phyloP scores from a whole-genome alignment of 2,113 vertebrate genomes.

The Sigmodon hispidus region DNA sequence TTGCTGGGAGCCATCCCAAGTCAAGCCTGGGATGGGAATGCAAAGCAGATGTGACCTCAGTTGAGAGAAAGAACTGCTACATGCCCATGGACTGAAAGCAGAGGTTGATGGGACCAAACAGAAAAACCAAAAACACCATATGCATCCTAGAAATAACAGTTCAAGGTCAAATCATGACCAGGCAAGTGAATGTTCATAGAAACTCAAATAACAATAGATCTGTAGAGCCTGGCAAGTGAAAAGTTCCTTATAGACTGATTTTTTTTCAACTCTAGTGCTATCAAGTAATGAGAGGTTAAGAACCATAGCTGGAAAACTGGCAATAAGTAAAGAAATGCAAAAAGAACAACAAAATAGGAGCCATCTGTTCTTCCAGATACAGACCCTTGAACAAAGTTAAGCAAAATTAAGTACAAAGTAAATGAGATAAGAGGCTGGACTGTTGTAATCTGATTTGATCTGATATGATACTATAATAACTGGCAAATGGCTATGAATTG shows the following conservation, averaged over 20 bases:
- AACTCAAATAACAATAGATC: not conserved
- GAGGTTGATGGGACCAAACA: not conserved
- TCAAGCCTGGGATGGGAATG: not conserved
- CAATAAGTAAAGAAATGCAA: not conserved
- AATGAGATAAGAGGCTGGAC: too few species aligned
- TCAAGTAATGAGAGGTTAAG: not conserved
- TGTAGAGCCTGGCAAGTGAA: not conserved
- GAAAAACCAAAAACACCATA: not conserved
- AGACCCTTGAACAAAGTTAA: not conserved
- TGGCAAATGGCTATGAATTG: too few species aligned
- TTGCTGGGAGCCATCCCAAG: not conserved
- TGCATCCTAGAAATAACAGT: not conserved
- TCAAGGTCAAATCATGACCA: not conserved
- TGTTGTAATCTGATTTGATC: too few species aligned
- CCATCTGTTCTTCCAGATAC: not conserved
- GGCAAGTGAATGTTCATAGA: not conserved
- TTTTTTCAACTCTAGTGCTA: not conserved
- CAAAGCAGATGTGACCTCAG: not conserved
- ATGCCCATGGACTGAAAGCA: not conserved
- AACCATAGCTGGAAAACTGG: not conserved
- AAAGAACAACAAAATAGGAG: not conserved
- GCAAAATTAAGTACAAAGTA: not conserved
- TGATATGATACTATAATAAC: too few species aligned
- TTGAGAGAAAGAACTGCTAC: not conserved
- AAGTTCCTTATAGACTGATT: not conserved